phyloP scores from a whole-genome alignment of 2,888 invertebrate species.

The Scaptodrosophila latifasciaeformis region DNA sequence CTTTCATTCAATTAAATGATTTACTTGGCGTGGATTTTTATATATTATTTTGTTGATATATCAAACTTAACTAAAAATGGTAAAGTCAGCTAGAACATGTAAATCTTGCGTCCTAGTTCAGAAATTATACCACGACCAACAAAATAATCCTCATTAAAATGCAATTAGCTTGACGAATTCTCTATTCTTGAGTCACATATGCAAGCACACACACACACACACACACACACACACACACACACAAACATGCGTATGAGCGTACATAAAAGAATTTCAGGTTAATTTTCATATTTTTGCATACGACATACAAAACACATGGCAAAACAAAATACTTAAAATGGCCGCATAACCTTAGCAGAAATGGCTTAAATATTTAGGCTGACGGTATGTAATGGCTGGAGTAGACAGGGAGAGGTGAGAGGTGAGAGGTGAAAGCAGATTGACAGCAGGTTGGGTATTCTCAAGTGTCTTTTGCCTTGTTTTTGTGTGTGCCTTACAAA shows the following conservation, averaged over 20 bases:
- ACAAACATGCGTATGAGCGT: neutral
- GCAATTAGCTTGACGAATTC: constrained; percentile 41
- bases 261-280: constrained; percentile 18
- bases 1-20: no score
- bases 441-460: constrained; percentile 1
- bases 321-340: constrained; percentile 46
- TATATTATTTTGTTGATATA: no score
- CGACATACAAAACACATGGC: neutral
- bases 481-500: constrained; percentile 20
- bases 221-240: neutral
- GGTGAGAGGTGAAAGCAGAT: no score
- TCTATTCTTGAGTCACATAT: neutral
- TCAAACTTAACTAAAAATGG: neutral
- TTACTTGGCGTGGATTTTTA: no score
- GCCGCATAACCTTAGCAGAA: constrained; percentile 2
- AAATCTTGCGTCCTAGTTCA: constrained; percentile 5
- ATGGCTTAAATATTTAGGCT: no score
- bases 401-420: no score
- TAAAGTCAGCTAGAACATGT: neutral
- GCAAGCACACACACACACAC: constrained; percentile 2
- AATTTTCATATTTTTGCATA: constrained; percentile 35
- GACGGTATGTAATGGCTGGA: no score
- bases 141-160: constrained; percentile 50
- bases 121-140: constrained; percentile 20
- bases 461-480: constrained; percentile 34